Evolutionary conservation across 1,140 invertebrate species (phyloP), one percentile per base, ranked within the genome.

Genomic region (Drosophila funebris): DNA sequence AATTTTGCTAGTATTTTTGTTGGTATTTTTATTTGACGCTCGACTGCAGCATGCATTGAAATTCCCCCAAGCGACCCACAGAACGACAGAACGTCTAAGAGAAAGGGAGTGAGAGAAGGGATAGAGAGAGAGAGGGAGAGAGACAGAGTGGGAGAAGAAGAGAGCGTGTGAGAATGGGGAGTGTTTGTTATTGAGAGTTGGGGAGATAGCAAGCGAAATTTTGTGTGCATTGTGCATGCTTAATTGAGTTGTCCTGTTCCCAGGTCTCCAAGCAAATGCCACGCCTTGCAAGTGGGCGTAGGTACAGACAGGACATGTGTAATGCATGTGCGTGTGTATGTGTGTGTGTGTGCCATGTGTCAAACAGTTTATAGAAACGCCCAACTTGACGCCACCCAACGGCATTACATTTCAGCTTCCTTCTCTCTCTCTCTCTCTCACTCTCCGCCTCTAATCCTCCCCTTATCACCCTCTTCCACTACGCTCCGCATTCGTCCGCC

Each of bases 181-280:
- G 27, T 37, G 16, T 20, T 11, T 16, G 27, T 27, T 16, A 11
- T 13, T 7, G 33, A 31, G 18, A 27, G 50, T 36, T 36, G 33
- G 24, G 33, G 9, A 53, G 36, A 58, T 27, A 72, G 61, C 27
- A 44, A 68, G 60, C 57, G 63, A 79, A 84, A 77, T 80, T 85
- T 85, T 73, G 81, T 84, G 81, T 85, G 81, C 81, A 84, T 84
- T 85, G 81, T 84, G 81, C 81, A 84, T 84, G 81, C 81, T 85
- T 84, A 84, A 84, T 84, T 84, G 81, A 84, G 81, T 84, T 84
- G 81, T 84, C 58, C 66, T 62, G 57, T 39, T 46, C 37, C 36
- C 64, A 36, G 44, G 44, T 61, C 58, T 63, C 44, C 36, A 63
- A 52, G 60, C 44, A 63, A 31, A 52, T 52, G 60, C 31, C 39